A percentile compares a stretch with the other conserved stretches of the same genome.
These are phyloP conservation scores for Anser brachyrhynchus DNA, from an alignment of 2,113 vertebrate species.

Conservation along the genomic window DNA sequence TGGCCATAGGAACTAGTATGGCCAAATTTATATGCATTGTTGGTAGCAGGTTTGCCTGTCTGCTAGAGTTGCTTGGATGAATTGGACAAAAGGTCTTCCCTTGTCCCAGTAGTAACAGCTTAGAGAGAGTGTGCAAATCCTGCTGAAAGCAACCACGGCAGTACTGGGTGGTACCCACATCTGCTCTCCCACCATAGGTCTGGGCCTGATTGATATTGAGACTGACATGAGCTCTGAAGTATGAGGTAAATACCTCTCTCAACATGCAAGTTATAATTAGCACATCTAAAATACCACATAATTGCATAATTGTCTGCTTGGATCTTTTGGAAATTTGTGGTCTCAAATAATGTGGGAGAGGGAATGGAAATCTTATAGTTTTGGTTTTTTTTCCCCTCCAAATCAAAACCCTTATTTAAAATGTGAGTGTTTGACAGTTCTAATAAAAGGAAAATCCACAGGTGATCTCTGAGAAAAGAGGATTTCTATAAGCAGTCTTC, in stretches of 20 bases:
- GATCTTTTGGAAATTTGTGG: neutral
- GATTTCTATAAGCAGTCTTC: constrained; percentile 56
- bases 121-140: neutral
- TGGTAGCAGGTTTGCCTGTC: neutral
- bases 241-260: neutral
- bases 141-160: accelerated
- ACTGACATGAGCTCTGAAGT: neutral
- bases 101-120: neutral
- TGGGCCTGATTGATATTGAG: neutral
- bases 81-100: neutral
- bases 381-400: neutral
- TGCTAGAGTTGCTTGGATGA: neutral
- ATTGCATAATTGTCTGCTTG: neutral
- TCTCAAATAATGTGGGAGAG: neutral
- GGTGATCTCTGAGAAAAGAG: constrained; percentile 59
- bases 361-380: neutral
- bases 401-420: neutral
- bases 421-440: neutral
- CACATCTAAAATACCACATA: neutral
- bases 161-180: neutral
- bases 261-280: neutral
- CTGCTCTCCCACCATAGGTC: accelerated
- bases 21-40: neutral
- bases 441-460: neutral
- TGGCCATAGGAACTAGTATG: accelerated